Evolutionary conservation across 2,888 invertebrate genomes (phyloP), one percentile per base, ranked within the genome.

Genomic region (Saturnia japonica): DNA sequence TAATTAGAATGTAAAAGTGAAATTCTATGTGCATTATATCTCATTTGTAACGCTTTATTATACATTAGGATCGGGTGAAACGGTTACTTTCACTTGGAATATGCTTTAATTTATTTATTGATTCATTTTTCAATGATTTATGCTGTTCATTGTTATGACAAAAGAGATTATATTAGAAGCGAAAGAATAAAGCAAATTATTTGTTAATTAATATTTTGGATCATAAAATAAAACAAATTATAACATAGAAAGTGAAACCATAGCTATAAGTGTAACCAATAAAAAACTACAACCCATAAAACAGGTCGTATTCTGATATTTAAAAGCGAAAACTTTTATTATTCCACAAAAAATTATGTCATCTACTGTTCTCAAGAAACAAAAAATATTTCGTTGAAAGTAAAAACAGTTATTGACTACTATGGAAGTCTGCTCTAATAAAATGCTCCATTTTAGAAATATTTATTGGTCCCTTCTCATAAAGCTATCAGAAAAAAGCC

Each of bases 1-100:
- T 91, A 90, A 93, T 93, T 92, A 91, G 84, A 85, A 88, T 88
- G 89, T 90, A 93, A 93, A 93, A 93, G 93, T 93, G 93, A 93
- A 93, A 93, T 90, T 79, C 77, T 77, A 72, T 81, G 79, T 81
- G 77, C 74, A 85, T 88, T 85, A 75, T 82, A 62, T 71, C 71
- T 70, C 79, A 88, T 91, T 91, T 75, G 91, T 80, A 78, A 91
- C 87, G 92, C 83, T 79, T 77, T 80, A 82, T 88, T 88, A 82
- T 73, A 74, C 74, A 78, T 73, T 76, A 74, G 77, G 74, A 83
- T 86, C 88, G 85, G 83, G 84, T 80, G 76, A 77, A 73, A 74
- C 78, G 76, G 75, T 82, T 81, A 93, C 93, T 93, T 93, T 93
- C 93, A 88, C 93, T 93, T 80, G 72, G 78, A 60, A 28, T 60